Conservation (phyloP, 2,113 vertebrate genomes). For the Emydocephalus ijimae region DNA sequence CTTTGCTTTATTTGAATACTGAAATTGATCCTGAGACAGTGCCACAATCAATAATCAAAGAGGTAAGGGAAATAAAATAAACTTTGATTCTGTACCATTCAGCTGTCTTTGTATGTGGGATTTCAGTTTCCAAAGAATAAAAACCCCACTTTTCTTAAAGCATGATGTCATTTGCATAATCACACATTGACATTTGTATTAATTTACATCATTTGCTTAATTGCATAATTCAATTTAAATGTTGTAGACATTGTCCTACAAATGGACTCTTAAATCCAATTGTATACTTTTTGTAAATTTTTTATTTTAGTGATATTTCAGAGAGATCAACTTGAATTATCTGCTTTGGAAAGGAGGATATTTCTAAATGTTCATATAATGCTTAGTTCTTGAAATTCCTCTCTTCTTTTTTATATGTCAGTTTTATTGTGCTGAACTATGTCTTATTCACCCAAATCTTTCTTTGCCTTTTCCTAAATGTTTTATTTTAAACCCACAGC, state of each 20-base stretch:
- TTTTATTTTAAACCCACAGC: neutral
- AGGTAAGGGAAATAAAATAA: slow-evolving; percentile 69
- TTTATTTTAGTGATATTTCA: neutral
- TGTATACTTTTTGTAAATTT: neutral
- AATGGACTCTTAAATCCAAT: neutral
- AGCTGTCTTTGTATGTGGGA: neutral
- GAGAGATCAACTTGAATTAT: neutral
- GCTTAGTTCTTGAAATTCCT: neutral
- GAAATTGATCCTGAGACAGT: slow-evolving; percentile 83
- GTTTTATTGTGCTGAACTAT: neutral
- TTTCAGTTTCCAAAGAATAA: neutral
- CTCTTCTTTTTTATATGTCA: neutral
- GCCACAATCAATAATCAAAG: slow-evolving; percentile 74
- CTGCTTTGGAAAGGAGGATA: neutral
- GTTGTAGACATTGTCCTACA: neutral
- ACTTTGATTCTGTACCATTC: neutral
- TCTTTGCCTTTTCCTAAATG: neutral
- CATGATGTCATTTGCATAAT: neutral
- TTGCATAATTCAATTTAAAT: neutral
- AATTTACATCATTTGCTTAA: neutral
- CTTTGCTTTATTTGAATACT: slow-evolving; percentile 88
- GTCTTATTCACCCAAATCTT: neutral
- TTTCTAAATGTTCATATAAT: neutral
- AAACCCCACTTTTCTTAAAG: neutral
- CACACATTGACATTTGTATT: neutral